Evolutionary conservation across 2,888 invertebrate genomes (phyloP).

Genomic region (Galerucella calmariensis): DNA sequence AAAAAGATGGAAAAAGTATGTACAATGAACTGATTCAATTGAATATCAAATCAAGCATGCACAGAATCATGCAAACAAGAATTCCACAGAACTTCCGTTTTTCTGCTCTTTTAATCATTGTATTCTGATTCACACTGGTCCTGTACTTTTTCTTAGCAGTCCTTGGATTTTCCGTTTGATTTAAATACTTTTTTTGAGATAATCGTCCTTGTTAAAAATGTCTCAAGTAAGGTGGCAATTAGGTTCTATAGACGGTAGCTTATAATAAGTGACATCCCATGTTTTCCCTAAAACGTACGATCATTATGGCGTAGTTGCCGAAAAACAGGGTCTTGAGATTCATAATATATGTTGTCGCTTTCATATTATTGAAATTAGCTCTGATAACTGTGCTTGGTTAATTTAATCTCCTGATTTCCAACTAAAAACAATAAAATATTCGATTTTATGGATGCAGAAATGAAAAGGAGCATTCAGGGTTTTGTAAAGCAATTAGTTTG

Average conservation of each 20-base stretch:
- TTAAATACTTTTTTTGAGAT: not conserved
- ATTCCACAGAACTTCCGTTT: no score
- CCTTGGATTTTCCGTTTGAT: not conserved
- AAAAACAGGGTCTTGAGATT: not conserved
- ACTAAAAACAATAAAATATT: not conserved
- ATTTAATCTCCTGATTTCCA: not conserved
- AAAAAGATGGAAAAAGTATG: no score
- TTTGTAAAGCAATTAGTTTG: no score
- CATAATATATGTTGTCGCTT: not conserved
- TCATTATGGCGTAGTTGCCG: constrained; percentile 53
- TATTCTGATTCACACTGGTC: no score
- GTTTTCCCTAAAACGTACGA: constrained; percentile 60
- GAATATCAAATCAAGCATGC: no score
- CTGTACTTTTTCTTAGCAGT: not conserved
- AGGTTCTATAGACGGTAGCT: constrained; percentile 50
- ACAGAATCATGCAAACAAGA: no score
- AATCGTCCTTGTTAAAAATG: not conserved
- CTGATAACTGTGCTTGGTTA: not conserved
- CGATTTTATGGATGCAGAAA: not conserved
- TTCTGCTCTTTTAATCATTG: no score
- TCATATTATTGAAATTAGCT: not conserved
- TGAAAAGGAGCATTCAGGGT: not conserved
- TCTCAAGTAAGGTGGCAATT: constrained; percentile 36
- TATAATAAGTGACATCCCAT: constrained; percentile 62
- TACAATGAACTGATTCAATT: no score